Base-by-base conservation (phyloP, 2,797 vertebrate species). In the Pampus argenteus region DNA sequence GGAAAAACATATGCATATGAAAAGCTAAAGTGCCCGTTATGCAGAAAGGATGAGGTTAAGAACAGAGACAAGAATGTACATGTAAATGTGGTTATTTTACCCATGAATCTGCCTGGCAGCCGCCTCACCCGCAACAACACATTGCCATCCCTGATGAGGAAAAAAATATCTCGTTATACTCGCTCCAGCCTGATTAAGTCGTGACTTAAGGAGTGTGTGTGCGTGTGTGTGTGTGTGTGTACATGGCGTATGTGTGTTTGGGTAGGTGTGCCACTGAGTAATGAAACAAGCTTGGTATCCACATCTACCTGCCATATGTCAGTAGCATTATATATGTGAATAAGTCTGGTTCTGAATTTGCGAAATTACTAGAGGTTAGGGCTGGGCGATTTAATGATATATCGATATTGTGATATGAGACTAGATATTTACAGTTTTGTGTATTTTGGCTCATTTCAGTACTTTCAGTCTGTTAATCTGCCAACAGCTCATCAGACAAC, bases 111-210 rank as follows among this genome's bases (percentile, higher is more conserved):
- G 18, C 51, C 72, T 56, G 54, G 34, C 71, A 86, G 51, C 38
- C 29, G 34, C 81, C 64, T 83, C 66, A 69, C 69, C 59, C 74
- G 68, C 52, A 55, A 31, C 65, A 40, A 55, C 70, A 79, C 75
- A 64, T 36, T 22, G 48, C 20, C 45, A 45, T 82, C 80, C 82
- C 79, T 82, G 75, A 49, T 56, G 38, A 50, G 1, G 71, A 52
- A 38, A 68, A 59, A 67, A 78, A 69, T 74, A 80, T 76, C 73
- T 76, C 25, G 84, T 76, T 71, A 44, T 82, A 75, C 87, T 88
- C 20, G 83, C 80, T 87, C 69, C 17, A 17, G 55, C 40, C n/a
- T 11, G 63, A 54, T 62, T 63, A 72, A 62, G 58, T 61, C 67
- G 65, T 52, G 55, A 26, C 40, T 40, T 10, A 75, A 52, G 48